Conservation (phyloP, 2,113 vertebrate species). For the Grus americana region DNA sequence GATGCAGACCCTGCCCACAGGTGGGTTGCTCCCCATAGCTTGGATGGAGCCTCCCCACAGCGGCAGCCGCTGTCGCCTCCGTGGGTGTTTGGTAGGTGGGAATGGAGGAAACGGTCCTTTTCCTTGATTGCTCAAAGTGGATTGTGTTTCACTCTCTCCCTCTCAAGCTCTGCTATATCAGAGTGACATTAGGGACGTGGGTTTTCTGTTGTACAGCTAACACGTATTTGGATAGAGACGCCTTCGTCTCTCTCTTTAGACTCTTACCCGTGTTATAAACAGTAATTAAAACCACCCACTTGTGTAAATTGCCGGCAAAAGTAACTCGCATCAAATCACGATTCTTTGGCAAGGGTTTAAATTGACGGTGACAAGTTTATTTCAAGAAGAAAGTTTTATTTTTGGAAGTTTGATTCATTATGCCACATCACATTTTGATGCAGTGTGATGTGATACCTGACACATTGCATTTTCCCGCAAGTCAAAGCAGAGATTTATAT, state of each 20-base stretch:
- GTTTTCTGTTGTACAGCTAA: neutral
- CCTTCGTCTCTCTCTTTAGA: neutral
- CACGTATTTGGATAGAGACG: neutral
- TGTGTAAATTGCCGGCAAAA: neutral
- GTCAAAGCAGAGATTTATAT: neutral
- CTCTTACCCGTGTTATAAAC: neutral
- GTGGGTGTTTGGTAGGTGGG: neutral
- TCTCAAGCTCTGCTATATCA: neutral
- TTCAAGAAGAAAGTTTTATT: conserved; percentile 28
- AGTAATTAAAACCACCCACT: conserved; percentile 4
- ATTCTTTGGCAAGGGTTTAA: neutral
- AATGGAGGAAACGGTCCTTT: neutral
- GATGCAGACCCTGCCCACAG: neutral
- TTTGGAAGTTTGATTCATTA: neutral
- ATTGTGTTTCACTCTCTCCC: neutral
- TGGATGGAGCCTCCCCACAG: neutral
- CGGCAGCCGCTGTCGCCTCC: accelerated
- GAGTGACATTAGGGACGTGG: neutral
- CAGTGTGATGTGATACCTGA: neutral
- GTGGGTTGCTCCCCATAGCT: neutral
- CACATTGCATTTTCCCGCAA: neutral
- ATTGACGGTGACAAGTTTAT: neutral
- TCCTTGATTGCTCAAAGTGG: neutral
- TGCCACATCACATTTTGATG: neutral
- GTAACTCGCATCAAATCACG: neutral